Percentiles rank a stretch among this genome's conserved stretches.
Evolutionary conservation across 2,888 invertebrate species (phyloP).

Genomic region (Anagyrus pseudococci): DNA sequence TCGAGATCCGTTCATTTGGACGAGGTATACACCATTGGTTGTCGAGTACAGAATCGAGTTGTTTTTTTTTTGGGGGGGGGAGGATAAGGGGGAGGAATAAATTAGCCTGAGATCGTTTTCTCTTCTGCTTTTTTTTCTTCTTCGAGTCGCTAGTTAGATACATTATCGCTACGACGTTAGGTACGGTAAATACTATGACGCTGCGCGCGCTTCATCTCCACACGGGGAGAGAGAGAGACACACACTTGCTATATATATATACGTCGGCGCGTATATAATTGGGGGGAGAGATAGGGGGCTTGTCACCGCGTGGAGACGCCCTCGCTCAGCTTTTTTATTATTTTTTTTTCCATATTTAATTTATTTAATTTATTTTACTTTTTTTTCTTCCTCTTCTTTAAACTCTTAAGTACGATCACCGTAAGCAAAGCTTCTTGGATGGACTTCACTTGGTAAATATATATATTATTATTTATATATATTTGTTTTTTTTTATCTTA

Average conservation of each 20-base stretch:
- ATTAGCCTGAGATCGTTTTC: slow-evolving; percentile 23
- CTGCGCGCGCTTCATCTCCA: slow-evolving; percentile 38
- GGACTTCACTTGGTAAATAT: slow-evolving; percentile 54
- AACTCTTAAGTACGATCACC: slow-evolving; percentile 58
- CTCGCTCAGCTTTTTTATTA: not conserved
- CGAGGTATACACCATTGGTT: too few species aligned
- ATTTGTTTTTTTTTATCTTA: slow-evolving; percentile 17
- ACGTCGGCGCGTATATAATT: not conserved
- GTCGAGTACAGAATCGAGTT: too few species aligned
- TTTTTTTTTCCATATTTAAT: not conserved
- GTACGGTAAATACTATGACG: slow-evolving; percentile 43
- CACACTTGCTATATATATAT: not conserved
- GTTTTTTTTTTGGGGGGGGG: too few species aligned
- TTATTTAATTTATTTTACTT: too few species aligned
- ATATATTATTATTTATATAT: too few species aligned
- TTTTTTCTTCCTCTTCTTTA: slow-evolving; percentile 28
- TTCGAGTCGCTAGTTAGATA: slow-evolving; percentile 43
- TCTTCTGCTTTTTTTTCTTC: too few species aligned
- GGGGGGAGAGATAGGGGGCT: not conserved
- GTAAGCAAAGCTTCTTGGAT: slow-evolving; percentile 59
- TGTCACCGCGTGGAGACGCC: not conserved
- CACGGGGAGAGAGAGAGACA: too few species aligned
- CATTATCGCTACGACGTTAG: slow-evolving; percentile 46
- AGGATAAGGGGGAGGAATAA: not conserved
- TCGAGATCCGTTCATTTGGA: too few species aligned